phyloP scores from a whole-genome alignment of 2,797 vertebrate species.

The Sebastes alutus region DNA sequence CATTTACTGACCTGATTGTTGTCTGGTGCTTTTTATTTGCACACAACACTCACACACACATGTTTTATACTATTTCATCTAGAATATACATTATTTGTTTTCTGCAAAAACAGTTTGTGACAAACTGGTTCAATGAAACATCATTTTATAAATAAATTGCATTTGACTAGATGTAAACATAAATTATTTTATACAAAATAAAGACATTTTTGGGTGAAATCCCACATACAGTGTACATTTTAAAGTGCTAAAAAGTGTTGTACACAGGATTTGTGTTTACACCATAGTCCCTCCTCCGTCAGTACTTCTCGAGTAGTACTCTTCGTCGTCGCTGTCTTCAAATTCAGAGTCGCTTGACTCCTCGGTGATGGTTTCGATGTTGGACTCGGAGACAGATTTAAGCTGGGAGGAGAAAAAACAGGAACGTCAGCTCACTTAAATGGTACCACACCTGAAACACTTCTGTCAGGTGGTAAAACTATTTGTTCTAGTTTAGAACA shows the following conservation, averaged over 20 bases:
- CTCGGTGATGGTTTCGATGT: background rate
- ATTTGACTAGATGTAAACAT: background rate
- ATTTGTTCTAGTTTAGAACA: background rate
- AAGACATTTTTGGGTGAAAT: background rate
- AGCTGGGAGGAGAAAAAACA: background rate
- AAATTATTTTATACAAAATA: background rate
- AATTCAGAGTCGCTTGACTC: background rate
- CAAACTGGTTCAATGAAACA: background rate
- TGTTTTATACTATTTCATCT: background rate
- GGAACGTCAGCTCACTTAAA: background rate
- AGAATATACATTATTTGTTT: background rate
- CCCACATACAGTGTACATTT: background rate
- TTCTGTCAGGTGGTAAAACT: background rate
- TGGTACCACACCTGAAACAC: background rate
- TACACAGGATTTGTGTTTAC: background rate
- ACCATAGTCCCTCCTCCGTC: background rate
- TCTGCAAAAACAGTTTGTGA: background rate
- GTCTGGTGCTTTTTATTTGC: background rate
- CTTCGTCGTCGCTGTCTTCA: background rate
- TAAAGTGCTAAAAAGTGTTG: constrained; percentile 14
- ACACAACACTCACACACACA: background rate
- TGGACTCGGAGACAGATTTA: background rate
- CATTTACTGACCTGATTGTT: background rate
- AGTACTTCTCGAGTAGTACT: rapidly evolving
- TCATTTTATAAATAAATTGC: background rate